Percentiles rank a stretch among this genome's conserved stretches.
Conservation (phyloP, 2,888 invertebrate species). For the Drosophila cognata region DNA sequence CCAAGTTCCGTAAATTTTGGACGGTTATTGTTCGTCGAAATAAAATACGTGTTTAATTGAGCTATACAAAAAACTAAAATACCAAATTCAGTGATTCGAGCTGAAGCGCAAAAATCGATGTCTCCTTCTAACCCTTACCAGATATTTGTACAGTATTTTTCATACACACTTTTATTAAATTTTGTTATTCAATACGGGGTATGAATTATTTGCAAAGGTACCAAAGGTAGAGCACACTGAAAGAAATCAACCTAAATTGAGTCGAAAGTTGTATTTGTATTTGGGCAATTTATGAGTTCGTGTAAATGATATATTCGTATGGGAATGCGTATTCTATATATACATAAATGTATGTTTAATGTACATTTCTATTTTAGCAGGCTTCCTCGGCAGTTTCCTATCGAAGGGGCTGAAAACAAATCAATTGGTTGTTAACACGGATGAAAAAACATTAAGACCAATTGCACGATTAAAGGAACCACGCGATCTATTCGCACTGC, state of each 20-base stretch:
- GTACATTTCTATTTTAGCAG: conserved; percentile 55
- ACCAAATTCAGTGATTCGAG: not conserved
- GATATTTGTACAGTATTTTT: not conserved
- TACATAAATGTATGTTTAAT: conserved; percentile 4
- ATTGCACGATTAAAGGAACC: conserved; percentile 89
- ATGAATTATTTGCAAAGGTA: not conserved
- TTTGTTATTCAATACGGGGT: not conserved
- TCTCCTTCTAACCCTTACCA: not conserved
- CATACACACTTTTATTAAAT: not conserved
- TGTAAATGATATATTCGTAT: not conserved
- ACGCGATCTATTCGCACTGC: conserved; percentile 89
- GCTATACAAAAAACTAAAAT: not conserved
- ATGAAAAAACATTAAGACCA: conserved; percentile 88
- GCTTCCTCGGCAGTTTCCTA: conserved; percentile 84
- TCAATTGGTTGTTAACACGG: conserved; percentile 89
- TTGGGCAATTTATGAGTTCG: not conserved
- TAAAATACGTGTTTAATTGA: not conserved
- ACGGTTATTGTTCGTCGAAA: not conserved
- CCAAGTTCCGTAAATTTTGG: not conserved
- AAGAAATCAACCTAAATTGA: not conserved
- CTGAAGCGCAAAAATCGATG: not conserved
- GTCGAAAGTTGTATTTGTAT: not conserved
- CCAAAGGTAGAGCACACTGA: not conserved
- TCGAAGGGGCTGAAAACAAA: conserved; percentile 88
- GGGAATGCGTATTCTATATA: not conserved